Evolutionary conservation across 2,888 invertebrate genomes (phyloP).

Genomic region (Drosophila subquinaria): DNA sequence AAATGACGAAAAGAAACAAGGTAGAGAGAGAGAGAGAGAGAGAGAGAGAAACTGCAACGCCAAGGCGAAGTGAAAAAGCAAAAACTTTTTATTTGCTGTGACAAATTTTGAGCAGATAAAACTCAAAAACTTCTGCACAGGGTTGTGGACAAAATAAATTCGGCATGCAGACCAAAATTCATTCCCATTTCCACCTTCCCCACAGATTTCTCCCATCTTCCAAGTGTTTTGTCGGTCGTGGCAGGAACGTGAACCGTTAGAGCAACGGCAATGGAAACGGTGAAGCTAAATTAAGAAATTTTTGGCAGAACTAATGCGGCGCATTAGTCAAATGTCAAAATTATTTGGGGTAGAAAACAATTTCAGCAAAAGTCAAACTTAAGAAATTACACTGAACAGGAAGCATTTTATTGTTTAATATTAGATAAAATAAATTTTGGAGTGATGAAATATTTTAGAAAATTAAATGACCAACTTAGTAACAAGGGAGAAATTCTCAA

Average conservation of each 20-base stretch:
- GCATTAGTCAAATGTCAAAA: conserved; percentile 78
- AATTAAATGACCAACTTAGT: no score
- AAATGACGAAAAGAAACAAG: conserved; percentile 39
- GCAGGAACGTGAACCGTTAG: conserved; percentile 36
- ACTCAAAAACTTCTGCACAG: conserved; percentile 65
- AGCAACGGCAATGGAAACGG: conserved; percentile 28
- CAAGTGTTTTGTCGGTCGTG: conserved; percentile 15
- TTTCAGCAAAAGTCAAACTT: conserved; percentile 40
- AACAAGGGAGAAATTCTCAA: background rate
- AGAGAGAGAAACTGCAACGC: conserved; percentile 20
- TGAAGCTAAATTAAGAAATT: conserved; percentile 69
- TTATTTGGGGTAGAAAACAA: conserved; percentile 56
- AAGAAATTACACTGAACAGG: conserved; percentile 36
- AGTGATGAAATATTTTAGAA: background rate
- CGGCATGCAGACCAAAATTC: conserved; percentile 45
- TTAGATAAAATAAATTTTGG: background rate
- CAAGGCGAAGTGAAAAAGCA: conserved; percentile 57
- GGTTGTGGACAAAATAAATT: conserved; percentile 66
- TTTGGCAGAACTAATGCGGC: conserved; percentile 74
- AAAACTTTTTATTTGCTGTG: conserved; percentile 79
- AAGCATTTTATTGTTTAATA: background rate
- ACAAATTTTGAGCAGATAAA: conserved; percentile 78
- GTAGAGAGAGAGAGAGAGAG: background rate
- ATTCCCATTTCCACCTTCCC: background rate
- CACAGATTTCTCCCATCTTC: background rate